Base-by-base conservation (phyloP, 1,140 invertebrate genomes). In the Microvelia longipes region DNA sequence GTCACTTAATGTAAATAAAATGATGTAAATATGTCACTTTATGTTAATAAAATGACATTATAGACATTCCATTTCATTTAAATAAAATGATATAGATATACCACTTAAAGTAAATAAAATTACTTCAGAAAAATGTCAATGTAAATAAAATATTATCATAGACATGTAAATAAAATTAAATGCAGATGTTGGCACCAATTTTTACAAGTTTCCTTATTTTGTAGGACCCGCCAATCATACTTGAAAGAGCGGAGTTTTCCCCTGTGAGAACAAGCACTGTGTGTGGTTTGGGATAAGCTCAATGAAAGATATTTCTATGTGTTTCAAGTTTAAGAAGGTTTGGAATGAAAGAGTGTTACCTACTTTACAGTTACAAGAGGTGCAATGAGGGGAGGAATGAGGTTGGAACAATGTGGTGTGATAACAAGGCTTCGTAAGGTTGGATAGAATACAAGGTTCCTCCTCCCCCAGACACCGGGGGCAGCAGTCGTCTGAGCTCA, bases 321-420 rank as follows among this genome's bases (percentile, higher is more conserved):
- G 2, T 15, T 28, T 62, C 28, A 26, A 25, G 25, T 15, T n/a
- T 15, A 24, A n/a, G n/a, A n/a, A n/a, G 19, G 1, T 5, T 28
- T 13, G 24, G 11, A 61, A 27, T 19, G 19, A 14, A 69, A 29
- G 29, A 63, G 15, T n/a, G 14, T 66, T 25, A 77, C 83, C 84
- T 84, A 90, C 88, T 85, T 89, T 88, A 81, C 89, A 91, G 80
- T 86, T 86, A 83, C 89, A 90, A 70, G 85, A 84, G 74, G 86
- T 85, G 81, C 89, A 90, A 67, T 85, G 84, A 78, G 89, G 15
- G 75, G 67, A 26, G 68, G 62, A 64, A 27, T 68, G 63, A 66
- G 66, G 27, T 60, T 73, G 29, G 62, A 29, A 29, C 63, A 68
- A 71, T 28, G 69, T 28, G 29, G 50, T 19, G 19, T 27, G 30